Base-by-base conservation (phyloP, 2,113 vertebrate genomes). In the Bos javanicus region DNA sequence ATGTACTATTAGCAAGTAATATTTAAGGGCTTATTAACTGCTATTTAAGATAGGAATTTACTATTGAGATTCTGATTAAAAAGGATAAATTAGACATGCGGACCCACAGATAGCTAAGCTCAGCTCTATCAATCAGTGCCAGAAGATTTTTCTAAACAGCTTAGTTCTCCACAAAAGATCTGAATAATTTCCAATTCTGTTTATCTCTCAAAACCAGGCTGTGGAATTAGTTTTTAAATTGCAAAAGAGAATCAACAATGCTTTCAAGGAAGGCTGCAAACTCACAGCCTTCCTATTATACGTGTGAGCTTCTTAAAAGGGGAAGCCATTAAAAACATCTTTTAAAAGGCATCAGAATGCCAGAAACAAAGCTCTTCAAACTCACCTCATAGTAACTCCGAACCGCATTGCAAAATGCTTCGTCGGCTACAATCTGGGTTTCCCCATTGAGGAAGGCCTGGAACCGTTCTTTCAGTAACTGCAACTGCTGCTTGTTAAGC, bases 371-470 rank as follows among this genome's bases (percentile, higher is more conserved):
- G 76, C 52, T n/a, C 48, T 94, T 94, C 10, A 8, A 89, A 94
- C 99, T 99, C 99, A 99, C 99, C 99, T 99, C 99, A 4, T 99
- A 99, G 98, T 99, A 99, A 98, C 99, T 99, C 85, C 99, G 98
- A 87, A 99, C 99, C 0, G 99, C 99, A 62, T 99, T 99, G 97
- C 99, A 99, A 99, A 99, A 99, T 8, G 99, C 99, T 98, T 99
- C 99, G 67, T 99, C 99, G 0, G 99, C 99, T 36, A 99, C 98
- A 0, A 99, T 99, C 97, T 99, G 99, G 0, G 99, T 99, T 74
- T 99, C 99, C 33, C 99, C 99, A 2, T 99, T 99, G 93, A 99
- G 98, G 94, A 99, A 99, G 94, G 99, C 99, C 98, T 99, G 99
- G 97, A 99, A 99, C 39, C 99, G 98, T 9, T 99, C 99, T 98